Evolutionary conservation across 2,113 vertebrate species (phyloP).

Genomic region (Calyptommatus sinebrachiatus): DNA sequence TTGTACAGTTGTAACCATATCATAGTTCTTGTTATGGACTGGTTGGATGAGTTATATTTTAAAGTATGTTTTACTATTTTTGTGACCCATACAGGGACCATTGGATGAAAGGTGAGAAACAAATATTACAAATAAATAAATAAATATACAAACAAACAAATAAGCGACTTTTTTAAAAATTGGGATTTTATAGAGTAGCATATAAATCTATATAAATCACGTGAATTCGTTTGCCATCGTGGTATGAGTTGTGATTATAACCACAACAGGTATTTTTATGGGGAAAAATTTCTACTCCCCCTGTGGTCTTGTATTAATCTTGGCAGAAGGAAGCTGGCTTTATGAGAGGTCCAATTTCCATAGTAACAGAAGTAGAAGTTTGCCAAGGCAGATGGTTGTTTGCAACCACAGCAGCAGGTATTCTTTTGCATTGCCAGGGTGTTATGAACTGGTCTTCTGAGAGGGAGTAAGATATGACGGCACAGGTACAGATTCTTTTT

Average conservation of each 20-base stretch:
- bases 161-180: background rate
- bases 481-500: too few relatives aligned
- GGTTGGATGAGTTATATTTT: background rate
- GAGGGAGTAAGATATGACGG: background rate
- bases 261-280: background rate
- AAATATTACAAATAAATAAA: too few relatives aligned
- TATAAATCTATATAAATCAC: background rate
- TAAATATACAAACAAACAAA: too few relatives aligned
- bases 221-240: background rate
- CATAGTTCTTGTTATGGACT: background rate
- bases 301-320: background rate
- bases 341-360: conserved; percentile 33
- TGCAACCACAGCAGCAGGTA: conserved; percentile 29
- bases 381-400: conserved; percentile 26
- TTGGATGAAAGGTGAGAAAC: too few relatives aligned
- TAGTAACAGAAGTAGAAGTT: conserved; percentile 8
- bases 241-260: background rate
- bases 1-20: background rate
- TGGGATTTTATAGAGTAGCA: background rate
- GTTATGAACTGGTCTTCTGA: background rate
- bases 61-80: too few relatives aligned
- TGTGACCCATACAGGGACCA: too few relatives aligned
- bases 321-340: conserved; percentile 48
- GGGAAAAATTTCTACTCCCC: background rate
- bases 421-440: background rate